These are phyloP conservation scores for Phylloscopus trochilus DNA, from an alignment of 2,113 vertebrate species.

Conservation along the genomic window DNA sequence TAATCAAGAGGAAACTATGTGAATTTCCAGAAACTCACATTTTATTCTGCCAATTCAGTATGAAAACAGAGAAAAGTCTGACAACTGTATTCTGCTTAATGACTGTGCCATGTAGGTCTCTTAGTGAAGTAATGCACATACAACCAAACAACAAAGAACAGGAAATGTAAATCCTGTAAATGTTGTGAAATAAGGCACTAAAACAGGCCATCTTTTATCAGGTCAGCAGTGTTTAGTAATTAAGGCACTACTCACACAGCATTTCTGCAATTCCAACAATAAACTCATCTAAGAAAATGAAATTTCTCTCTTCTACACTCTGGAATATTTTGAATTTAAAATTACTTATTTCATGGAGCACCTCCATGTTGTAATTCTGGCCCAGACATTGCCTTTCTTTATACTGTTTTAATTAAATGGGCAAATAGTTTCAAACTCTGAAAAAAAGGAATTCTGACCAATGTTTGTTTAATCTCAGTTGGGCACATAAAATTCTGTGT, in stretches of 20 bases:
- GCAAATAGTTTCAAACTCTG: background rate
- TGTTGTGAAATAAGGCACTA: background rate
- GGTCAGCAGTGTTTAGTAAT: background rate
- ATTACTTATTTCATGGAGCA: background rate
- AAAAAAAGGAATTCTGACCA: background rate
- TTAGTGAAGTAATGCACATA: background rate
- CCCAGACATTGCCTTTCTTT: background rate
- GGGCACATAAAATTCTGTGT: background rate
- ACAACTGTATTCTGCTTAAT: background rate
- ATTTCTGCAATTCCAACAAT: background rate
- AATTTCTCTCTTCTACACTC: background rate
- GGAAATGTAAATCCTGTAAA: background rate
- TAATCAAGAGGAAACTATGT: background rate
- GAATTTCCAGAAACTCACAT: background rate
- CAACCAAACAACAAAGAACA: background rate
- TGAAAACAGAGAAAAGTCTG: background rate
- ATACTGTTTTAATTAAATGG: background rate
- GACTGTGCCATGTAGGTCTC: background rate
- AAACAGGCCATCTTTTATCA: background rate
- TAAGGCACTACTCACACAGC: background rate
- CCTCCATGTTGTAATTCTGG: background rate
- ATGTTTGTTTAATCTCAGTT: background rate
- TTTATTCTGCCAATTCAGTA: background rate
- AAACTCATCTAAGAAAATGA: background rate
- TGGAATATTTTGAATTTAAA: background rate